Evolutionary conservation across 2,113 vertebrate species (phyloP).

Genomic region (Trinectes maculatus): DNA sequence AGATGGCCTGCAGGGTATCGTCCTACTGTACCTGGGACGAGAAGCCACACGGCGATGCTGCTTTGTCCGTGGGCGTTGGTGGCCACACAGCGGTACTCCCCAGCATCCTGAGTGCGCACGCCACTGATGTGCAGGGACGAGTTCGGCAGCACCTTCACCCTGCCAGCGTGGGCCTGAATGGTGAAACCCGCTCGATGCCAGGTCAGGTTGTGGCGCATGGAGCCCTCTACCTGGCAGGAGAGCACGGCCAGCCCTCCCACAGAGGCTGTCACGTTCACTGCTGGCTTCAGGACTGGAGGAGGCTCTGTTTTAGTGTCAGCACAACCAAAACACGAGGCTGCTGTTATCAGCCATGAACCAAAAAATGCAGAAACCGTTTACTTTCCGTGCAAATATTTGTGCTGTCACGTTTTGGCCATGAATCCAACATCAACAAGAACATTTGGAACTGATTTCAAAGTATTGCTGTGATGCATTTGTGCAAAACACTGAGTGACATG

Average conservation of each 20-base stretch:
- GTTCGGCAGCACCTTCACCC: constrained; percentile 79
- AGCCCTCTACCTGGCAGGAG: constrained; percentile 83
- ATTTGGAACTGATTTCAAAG: constrained; percentile 52
- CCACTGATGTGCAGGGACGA: constrained; percentile 82
- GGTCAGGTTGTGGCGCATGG: constrained; percentile 87
- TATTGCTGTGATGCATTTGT: not conserved
- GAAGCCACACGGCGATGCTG: constrained; percentile 84
- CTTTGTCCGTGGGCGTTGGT: constrained; percentile 78
- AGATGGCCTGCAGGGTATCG: constrained; percentile 51
- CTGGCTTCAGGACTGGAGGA: constrained; percentile 79
- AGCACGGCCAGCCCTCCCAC: constrained; percentile 82
- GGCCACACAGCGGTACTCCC: constrained; percentile 86
- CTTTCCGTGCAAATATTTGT: constrained; percentile 54
- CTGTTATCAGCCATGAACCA: constrained; percentile 40
- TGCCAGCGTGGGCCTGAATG: constrained; percentile 36
- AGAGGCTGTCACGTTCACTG: constrained; percentile 83
- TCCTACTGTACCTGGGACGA: constrained; percentile 83
- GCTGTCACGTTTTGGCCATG: constrained; percentile 25
- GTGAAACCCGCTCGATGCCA: constrained; percentile 83
- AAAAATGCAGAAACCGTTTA: constrained; percentile 56
- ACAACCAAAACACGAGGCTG: constrained; percentile 37
- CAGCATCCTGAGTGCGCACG: constrained; percentile 76
- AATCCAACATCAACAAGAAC: constrained; percentile 17
- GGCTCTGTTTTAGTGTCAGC: constrained; percentile 80
- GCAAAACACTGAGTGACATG: not conserved